Evolutionary conservation across 2,888 invertebrate genomes (phyloP).

Genomic region (Microplitis manilae): DNA sequence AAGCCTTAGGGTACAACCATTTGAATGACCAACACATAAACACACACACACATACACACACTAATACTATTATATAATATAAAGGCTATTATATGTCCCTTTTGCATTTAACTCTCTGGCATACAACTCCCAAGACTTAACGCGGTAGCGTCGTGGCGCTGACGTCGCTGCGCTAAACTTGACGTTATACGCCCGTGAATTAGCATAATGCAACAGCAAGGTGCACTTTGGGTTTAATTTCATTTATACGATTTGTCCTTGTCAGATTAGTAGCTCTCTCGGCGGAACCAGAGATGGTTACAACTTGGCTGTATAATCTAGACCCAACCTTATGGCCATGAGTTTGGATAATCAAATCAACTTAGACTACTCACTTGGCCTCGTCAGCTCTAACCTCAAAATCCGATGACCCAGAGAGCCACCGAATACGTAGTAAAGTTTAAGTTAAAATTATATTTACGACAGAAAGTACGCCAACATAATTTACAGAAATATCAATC

Average conservation of each 20-base stretch:
- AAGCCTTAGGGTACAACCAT: conserved; percentile 5
- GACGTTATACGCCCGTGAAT: conserved; percentile 56
- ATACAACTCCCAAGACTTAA: conserved; percentile 55
- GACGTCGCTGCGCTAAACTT: conserved; percentile 56
- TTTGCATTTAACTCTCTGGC: neutral
- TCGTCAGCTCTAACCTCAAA: conserved; percentile 26
- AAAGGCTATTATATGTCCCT: neutral
- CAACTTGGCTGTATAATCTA: neutral
- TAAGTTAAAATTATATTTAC: neutral
- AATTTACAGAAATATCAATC: neutral
- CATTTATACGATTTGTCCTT: conserved; percentile 52
- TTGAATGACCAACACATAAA: neutral
- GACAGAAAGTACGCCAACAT: too few relatives aligned
- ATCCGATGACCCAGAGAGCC: conserved; percentile 37
- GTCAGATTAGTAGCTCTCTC: conserved; percentile 48
- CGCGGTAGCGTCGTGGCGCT: conserved; percentile 50
- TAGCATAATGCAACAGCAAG: conserved; percentile 59
- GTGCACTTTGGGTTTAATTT: conserved; percentile 53
- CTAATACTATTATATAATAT: neutral
- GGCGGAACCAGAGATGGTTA: neutral
- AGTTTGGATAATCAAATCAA: conserved; percentile 40
- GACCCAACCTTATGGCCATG: neutral
- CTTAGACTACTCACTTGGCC: neutral
- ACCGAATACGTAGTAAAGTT: neutral
- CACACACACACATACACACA: neutral